phyloP scores from a whole-genome alignment of 2,888 invertebrate genomes.

The Boloria euphrosyne region DNA sequence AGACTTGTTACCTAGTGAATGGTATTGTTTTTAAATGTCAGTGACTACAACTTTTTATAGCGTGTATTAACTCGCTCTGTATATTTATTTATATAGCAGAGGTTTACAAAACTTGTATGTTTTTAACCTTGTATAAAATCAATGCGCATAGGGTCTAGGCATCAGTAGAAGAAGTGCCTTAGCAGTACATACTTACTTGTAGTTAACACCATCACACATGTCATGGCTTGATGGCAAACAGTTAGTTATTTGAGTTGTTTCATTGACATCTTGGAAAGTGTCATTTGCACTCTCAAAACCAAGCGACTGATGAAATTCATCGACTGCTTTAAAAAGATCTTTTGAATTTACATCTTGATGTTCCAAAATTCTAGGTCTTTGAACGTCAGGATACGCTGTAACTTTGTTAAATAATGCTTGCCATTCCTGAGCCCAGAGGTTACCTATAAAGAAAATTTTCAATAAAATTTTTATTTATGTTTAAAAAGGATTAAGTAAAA shows the following conservation, averaged over 20 bases:
- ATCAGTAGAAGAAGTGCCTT: neutral
- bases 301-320: slow-evolving; percentile 83
- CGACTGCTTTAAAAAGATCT: slow-evolving; percentile 82
- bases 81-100: too few species aligned
- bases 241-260: slow-evolving; percentile 81
- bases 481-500: too few species aligned
- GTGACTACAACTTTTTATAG: too few species aligned
- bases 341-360: slow-evolving; percentile 65
- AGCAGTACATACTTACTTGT: slow-evolving; percentile 72
- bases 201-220: slow-evolving; percentile 85
- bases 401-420: slow-evolving; percentile 75
- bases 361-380: slow-evolving; percentile 76
- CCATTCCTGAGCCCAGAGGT: slow-evolving; percentile 87
- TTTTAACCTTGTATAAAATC: too few species aligned
- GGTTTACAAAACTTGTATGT: too few species aligned
- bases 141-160: too few species aligned
- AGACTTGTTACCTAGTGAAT: too few species aligned
- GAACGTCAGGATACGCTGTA: slow-evolving; percentile 72
- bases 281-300: slow-evolving; percentile 84
- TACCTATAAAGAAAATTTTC: slow-evolving; percentile 65
- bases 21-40: too few species aligned
- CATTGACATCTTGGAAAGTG: slow-evolving; percentile 83
- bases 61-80: too few species aligned
- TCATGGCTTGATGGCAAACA: slow-evolving; percentile 88
- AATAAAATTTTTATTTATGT: too few species aligned